A percentile compares a stretch with the other conserved stretches of the same genome.
phyloP scores from a whole-genome alignment of 2,797 vertebrate genomes.

The Geotrypetes seraphini region DNA sequence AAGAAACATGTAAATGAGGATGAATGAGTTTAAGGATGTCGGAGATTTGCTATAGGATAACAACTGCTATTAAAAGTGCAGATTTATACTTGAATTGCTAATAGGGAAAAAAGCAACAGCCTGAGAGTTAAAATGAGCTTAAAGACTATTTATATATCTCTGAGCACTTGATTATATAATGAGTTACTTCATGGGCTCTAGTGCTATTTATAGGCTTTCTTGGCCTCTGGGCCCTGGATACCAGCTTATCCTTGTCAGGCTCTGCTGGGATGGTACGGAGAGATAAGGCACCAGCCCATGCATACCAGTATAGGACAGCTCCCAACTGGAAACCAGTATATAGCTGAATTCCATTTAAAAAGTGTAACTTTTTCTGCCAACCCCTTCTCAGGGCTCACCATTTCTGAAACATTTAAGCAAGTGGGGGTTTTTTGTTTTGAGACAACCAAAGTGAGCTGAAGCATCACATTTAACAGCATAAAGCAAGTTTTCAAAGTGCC shows the following conservation, averaged over 20 bases:
- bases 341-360: background rate
- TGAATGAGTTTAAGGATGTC: no score
- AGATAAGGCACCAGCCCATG: background rate
- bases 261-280: background rate
- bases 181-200: conserved; percentile 3
- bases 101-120: background rate
- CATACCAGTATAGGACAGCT: conserved; percentile 4
- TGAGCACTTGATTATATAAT: background rate
- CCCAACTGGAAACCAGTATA: background rate
- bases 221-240: background rate
- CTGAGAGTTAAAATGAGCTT: background rate
- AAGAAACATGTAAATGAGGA: no score
- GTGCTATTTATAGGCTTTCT: background rate
- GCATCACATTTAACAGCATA: background rate
- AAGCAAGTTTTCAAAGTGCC: no score
- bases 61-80: no score
- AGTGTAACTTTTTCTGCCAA: background rate
- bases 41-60: no score
- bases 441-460: conserved; percentile 4
- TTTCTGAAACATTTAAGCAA: conserved; percentile 1
- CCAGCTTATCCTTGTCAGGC: background rate
- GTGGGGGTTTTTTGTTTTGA: no score
- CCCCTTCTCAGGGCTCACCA: background rate
- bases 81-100: no score
- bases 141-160: background rate